Base-by-base conservation (phyloP, 2,888 invertebrate species). In the Epiblema foenella region DNA sequence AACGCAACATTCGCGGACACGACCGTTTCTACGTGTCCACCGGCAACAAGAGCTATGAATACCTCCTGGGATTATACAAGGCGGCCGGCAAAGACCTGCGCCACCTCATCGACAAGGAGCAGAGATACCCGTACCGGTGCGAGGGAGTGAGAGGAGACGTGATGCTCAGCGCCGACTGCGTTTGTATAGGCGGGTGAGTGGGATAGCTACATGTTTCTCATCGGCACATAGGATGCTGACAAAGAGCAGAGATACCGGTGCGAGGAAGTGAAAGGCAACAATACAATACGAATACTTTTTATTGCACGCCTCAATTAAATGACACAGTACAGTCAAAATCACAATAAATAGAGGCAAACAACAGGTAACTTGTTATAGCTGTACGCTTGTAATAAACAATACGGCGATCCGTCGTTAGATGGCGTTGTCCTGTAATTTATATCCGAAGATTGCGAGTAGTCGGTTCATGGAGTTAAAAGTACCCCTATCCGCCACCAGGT, bases 1-100 rank as follows among this genome's bases (percentile, higher is more conserved):
- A 94, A 75, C 95, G 99, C 67, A 99, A 99, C 91, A 94, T 96
- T 68, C 95, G 96, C 74, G 99, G 99, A 1, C 96, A 97, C 84
- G 98, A 99, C 88, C 94, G 97, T n/a, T 91, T 99, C 42, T 99
- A 99, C 91, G 95, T 99, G 29, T 95, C 96, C 0, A 91, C 94
- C 0, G 94, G 94, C 18, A 98, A 98, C 89, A 87, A 92, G 3
- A 95, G 96, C 51, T 98, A 96, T 87, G 93, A 94, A 66, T 95
- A 95, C 82, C 85, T 98, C 54, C 94, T 94, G 69, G 95, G 95
- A 7, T 90, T 98, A 24, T 97, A 97, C 88, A 74, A 77, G 69
- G 87, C 79, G 58, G 87, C 86, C 0, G 88, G 85, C 0, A 72
- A 59, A 1, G 76, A 80, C 39, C 77, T 84, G 51, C 73, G 83